Percentiles rank a stretch among this genome's conserved stretches.
Conservation (phyloP, 2,113 vertebrate genomes). For the Plestiodon gilberti region DNA sequence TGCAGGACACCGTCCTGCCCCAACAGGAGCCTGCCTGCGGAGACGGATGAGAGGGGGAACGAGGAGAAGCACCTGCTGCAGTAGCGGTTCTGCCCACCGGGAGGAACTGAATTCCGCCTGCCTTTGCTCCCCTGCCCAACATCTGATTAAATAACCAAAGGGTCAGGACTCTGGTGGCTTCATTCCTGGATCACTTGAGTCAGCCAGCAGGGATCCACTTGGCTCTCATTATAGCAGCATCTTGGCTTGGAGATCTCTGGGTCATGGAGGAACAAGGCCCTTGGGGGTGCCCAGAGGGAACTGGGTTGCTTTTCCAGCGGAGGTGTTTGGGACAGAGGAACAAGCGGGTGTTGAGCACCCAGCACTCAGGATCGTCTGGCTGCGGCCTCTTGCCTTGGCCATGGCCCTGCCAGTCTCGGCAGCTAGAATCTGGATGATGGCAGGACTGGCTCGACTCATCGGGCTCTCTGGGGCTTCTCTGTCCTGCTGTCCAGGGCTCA, state of each 20-base stretch:
- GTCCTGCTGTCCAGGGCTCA: background rate
- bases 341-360: background rate
- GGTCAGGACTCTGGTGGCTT: background rate
- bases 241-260: background rate
- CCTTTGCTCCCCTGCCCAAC: background rate
- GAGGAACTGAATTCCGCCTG: rapidly evolving
- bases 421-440: rapidly evolving
- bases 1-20: slow-evolving; percentile 82
- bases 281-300: rapidly evolving
- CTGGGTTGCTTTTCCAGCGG: rapidly evolving
- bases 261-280: background rate
- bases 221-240: too few relatives aligned
- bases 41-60: slow-evolving; percentile 71
- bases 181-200: background rate
- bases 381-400: rapidly evolving
- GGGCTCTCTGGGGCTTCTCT: background rate
- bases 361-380: rapidly evolving
- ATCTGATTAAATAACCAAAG: background rate
- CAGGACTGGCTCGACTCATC: rapidly evolving
- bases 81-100: too few relatives aligned
- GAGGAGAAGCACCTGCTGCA: slow-evolving; percentile 82
- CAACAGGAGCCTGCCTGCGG: slow-evolving; percentile 65
- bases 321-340: background rate
- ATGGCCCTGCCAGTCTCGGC: rapidly evolving
- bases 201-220: background rate